phyloP scores from a whole-genome alignment of 2,797 vertebrate genomes.

The Anas acuta region DNA sequence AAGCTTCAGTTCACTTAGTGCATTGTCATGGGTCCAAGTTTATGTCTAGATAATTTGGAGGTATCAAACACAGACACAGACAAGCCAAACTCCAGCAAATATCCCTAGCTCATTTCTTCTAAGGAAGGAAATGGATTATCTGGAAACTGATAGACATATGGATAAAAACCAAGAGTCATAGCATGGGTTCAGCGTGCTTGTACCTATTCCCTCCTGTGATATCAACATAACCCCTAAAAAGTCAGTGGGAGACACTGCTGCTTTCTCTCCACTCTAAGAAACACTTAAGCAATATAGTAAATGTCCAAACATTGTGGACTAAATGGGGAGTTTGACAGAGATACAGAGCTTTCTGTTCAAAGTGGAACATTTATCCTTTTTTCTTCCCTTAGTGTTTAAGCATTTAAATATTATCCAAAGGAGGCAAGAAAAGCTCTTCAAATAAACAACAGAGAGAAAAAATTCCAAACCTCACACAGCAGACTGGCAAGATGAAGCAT shows the following conservation, averaged over 20 bases:
- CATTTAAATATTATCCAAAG: neutral
- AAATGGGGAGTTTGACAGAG: neutral
- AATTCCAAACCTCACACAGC: neutral
- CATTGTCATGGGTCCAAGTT: neutral
- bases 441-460: conserved; percentile 10
- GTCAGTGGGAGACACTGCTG: accelerated
- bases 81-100: neutral
- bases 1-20: neutral
- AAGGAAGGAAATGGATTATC: neutral
- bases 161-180: neutral
- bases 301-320: neutral
- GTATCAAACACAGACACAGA: neutral
- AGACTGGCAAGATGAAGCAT: neutral
- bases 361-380: neutral
- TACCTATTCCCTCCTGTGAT: accelerated
- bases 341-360: neutral
- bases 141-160: neutral
- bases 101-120: neutral
- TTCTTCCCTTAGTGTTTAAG: neutral
- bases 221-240: neutral
- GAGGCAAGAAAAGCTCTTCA: conserved; percentile 18
- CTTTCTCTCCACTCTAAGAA: neutral
- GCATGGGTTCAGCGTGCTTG: neutral
- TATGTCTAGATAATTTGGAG: neutral
- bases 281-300: neutral